Percentiles rank a stretch among this genome's conserved stretches.
Conservation (phyloP, 2,113 vertebrate species). For the Illadopsis cleaveri region DNA sequence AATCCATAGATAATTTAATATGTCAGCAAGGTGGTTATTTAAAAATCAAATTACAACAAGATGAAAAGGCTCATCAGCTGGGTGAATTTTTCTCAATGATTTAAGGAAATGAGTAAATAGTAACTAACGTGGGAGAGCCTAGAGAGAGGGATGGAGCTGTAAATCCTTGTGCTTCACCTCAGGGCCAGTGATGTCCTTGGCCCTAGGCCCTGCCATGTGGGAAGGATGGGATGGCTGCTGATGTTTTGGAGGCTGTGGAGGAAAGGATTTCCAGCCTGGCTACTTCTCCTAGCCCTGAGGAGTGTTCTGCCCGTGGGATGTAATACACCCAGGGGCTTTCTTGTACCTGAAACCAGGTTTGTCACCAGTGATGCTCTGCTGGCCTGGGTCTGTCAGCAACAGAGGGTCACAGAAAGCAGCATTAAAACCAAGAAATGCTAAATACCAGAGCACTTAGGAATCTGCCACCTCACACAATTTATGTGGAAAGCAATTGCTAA, state of each 20-base stretch:
- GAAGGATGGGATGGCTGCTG: background rate
- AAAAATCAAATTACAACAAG: background rate
- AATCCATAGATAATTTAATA: background rate
- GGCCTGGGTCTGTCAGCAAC: background rate
- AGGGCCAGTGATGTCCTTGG: background rate
- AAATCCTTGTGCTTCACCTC: background rate
- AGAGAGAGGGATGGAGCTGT: background rate
- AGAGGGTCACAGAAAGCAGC: background rate
- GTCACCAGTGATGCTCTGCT: background rate
- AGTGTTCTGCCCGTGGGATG: background rate
- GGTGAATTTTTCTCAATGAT: background rate
- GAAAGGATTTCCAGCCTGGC: background rate
- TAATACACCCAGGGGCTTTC: accelerated
- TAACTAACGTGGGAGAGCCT: background rate
- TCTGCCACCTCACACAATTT: background rate
- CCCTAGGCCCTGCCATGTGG: background rate
- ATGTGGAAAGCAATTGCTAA: background rate
- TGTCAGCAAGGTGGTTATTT: background rate
- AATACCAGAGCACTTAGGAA: background rate
- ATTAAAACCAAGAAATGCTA: background rate
- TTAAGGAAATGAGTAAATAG: background rate
- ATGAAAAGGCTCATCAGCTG: background rate
- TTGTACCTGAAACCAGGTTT: background rate
- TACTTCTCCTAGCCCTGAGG: background rate
- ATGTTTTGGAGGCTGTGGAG: background rate